Evolutionary conservation across 2,113 vertebrate species (phyloP), one percentile per base, ranked within the genome.

Genomic region (Potamarius usumacintae): DNA sequence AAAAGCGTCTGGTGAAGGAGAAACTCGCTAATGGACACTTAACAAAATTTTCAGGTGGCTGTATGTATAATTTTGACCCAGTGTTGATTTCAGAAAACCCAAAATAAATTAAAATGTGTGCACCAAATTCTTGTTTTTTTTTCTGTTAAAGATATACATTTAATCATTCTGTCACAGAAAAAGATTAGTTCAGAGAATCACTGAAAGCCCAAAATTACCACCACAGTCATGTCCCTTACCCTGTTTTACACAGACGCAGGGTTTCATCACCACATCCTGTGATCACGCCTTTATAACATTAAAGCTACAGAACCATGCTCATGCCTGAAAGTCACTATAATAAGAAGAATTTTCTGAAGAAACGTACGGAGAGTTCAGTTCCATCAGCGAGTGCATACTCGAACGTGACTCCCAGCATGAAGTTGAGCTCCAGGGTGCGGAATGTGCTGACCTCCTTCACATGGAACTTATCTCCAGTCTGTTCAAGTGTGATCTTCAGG

Each of bases 371-470:
- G 86, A 99, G 80, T 79, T 98, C 96, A 15, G 98, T 99, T 84
- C 98, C 98, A 22, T 99, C 97, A 30, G 97, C 97, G 50, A 99
- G 92, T 69, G 92, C 94, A 91, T 98, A 99, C 0, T 95, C 93
- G 89, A 99, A 99, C 65, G 0, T 87, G 85, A 95, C 96, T 4
- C 97, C 97, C 87, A 98, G 94, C 0, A 95, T 97, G 90, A 99
- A 98, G 88, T 96, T 92, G 9, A 98, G 65, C 0, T 98, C 97
- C 17, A 95, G 30, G 18, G 0, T 96, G 67, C 98, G 96, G 92
- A 99, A 99, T 30, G 30, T 92, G 84, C 98, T 99, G 88, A 90
- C 92, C 93, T 99, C 98, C 90, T 97, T 97, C 85, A 99, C 8
- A 0, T 84, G 92, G 84, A 99, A 97, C 89, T 94, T 97, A 86